Evolutionary conservation across 2,888 invertebrate species (phyloP).

Genomic region (Agriotes lineatus): DNA sequence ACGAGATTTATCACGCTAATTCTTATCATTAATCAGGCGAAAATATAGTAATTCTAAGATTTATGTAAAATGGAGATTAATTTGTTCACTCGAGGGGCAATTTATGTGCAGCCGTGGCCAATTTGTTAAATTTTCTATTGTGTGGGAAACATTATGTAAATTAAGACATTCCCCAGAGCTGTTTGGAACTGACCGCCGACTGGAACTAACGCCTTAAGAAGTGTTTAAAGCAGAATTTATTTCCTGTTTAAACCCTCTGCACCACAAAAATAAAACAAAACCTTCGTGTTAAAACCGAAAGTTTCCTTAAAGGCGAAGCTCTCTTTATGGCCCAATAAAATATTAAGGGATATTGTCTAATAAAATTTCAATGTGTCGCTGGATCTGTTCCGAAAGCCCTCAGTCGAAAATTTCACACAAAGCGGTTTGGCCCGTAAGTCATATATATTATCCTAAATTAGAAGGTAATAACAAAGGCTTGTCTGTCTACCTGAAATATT

Average conservation of each 20-base stretch:
- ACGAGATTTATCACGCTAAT: conserved; percentile 15
- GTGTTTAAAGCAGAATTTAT: conserved; percentile 18
- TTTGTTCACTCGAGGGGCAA: conserved; percentile 12
- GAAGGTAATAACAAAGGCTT: conserved; percentile 28
- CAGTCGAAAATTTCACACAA: conserved; percentile 14
- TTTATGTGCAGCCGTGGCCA: conserved; percentile 14
- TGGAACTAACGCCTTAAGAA: conserved; percentile 9
- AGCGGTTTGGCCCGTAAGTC: conserved; percentile 11
- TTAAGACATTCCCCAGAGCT: conserved; percentile 10
- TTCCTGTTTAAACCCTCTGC: neutral
- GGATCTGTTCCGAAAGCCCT: too few species aligned
- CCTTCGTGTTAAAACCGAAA: neutral
- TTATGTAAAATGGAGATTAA: neutral
- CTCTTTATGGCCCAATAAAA: neutral
- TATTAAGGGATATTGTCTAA: neutral
- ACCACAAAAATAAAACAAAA: neutral
- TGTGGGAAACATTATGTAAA: conserved; percentile 25
- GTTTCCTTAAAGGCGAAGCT: neutral
- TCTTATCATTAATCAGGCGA: neutral
- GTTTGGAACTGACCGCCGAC: conserved; percentile 10
- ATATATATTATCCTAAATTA: conserved; percentile 31
- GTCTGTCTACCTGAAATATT: conserved; percentile 29
- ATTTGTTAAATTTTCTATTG: conserved; percentile 34
- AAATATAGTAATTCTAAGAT: conserved; percentile 1
- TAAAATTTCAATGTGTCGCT: conserved; percentile 1